phyloP scores from a whole-genome alignment of 2,888 invertebrate species.

The Phragmatobia fuliginosa region DNA sequence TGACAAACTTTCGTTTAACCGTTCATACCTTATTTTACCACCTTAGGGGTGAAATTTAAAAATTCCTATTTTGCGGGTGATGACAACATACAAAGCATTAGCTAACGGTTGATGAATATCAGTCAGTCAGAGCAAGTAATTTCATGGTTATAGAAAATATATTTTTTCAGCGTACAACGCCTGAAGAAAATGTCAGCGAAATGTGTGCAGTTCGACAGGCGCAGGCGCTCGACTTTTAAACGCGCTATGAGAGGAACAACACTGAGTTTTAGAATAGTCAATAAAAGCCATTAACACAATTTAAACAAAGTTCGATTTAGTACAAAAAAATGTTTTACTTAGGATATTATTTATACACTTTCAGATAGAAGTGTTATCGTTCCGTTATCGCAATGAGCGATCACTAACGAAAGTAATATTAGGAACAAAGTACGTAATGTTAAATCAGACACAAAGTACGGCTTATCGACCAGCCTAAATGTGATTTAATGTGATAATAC shows the following conservation, averaged over 20 bases:
- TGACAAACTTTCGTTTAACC: no score
- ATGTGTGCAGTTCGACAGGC: background rate
- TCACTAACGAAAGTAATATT: background rate
- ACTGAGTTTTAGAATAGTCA: background rate
- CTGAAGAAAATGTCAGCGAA: background rate
- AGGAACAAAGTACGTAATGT: background rate
- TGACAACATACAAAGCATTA: no score
- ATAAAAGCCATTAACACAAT: background rate
- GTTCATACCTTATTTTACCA: no score
- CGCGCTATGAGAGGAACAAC: background rate
- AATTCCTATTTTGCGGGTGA: no score
- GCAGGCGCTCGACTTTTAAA: background rate
- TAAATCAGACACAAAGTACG: background rate
- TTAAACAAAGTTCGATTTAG: background rate
- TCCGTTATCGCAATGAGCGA: background rate
- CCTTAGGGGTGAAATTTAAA: no score
- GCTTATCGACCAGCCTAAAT: background rate
- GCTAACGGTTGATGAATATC: no score
- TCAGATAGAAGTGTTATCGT: background rate
- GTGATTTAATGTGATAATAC: background rate
- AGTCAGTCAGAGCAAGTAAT: no score
- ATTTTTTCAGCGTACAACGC: background rate
- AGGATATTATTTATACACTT: background rate
- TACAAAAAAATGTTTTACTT: no score
- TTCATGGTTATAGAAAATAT: background rate